These are phyloP conservation scores for Drosophila eugracilis DNA, from an alignment of 1,140 invertebrate genomes.

Conservation along the genomic window DNA sequence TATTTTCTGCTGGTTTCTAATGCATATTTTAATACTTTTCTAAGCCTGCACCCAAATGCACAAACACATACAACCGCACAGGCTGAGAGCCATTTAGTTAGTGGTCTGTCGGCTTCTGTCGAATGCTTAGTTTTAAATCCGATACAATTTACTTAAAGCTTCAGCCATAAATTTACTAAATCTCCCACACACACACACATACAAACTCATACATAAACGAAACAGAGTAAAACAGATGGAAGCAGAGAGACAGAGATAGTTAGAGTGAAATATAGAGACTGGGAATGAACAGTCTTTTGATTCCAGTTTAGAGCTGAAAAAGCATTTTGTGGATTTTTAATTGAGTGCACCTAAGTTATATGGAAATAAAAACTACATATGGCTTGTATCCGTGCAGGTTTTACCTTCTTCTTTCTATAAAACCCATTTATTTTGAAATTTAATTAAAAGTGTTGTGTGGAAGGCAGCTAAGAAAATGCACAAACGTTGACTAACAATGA, in stretches of 20 bases:
- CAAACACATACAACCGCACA: not conserved
- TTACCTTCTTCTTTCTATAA: not conserved
- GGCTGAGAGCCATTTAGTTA: slow-evolving; percentile 65
- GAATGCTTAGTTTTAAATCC: slow-evolving; percentile 70
- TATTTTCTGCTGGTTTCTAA: too few species aligned
- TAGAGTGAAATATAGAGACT: not conserved
- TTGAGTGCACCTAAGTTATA: slow-evolving; percentile 42
- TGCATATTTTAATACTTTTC: not conserved
- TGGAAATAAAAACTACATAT: slow-evolving; percentile 1
- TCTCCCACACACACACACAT: slow-evolving; percentile 25
- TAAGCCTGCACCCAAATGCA: not conserved
- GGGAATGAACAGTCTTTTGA: slow-evolving; percentile 38
- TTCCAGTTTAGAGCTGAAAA: slow-evolving; percentile 22
- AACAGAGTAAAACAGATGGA: not conserved
- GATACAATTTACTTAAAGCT: slow-evolving; percentile 74
- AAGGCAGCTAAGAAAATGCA: not conserved
- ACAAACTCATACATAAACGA: not conserved
- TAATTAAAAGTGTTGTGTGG: slow-evolving; percentile 11
- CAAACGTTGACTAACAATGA: too few species aligned
- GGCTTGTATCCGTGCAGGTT: not conserved
- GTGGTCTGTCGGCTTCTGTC: slow-evolving; percentile 51
- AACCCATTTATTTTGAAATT: slow-evolving; percentile 19
- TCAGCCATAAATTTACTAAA: slow-evolving; percentile 58
- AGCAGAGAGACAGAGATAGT: not conserved
- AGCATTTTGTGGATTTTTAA: slow-evolving; percentile 60